Evolutionary conservation across 2,113 vertebrate species (phyloP).

Genomic region (Pogona vitticeps): DNA sequence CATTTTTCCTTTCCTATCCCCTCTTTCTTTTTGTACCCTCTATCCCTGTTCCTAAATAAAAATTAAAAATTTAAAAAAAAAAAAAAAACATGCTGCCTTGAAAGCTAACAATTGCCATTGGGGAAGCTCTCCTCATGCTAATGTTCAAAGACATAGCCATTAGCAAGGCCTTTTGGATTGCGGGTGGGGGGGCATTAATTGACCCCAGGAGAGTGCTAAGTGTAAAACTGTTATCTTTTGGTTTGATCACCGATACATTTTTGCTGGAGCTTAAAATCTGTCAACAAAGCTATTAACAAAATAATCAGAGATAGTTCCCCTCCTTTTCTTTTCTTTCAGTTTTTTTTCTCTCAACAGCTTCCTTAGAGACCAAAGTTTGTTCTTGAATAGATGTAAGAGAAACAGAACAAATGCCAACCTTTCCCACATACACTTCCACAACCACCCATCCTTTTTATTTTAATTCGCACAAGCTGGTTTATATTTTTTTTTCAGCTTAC

Average conservation of each 20-base stretch:
- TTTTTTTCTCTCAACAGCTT: conserved; percentile 45
- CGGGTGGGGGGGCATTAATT: conserved; percentile 49
- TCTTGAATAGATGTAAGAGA: conserved; percentile 23
- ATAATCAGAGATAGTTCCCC: conserved; percentile 40
- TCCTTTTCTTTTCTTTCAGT: too few species aligned
- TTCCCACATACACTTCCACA: not conserved
- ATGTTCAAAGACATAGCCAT: conserved; percentile 52
- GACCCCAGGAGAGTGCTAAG: conserved; percentile 36
- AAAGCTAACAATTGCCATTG: conserved; percentile 55
- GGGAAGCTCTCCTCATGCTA: conserved; percentile 42
- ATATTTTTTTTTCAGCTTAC: not conserved
- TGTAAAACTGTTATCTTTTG: conserved; percentile 43
- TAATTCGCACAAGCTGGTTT: not conserved
- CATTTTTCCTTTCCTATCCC: too few species aligned
- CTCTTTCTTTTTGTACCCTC: too few species aligned
- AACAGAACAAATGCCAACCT: not conserved
- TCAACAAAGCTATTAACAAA: conserved; percentile 47
- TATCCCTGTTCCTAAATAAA: too few species aligned
- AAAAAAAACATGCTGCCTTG: conserved; percentile 66
- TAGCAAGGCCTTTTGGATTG: conserved; percentile 34
- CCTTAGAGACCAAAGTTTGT: conserved; percentile 28
- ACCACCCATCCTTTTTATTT: not conserved
- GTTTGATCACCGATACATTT: conserved; percentile 51
- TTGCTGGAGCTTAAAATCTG: conserved; percentile 32
- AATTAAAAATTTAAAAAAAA: too few species aligned